Conservation (phyloP, 2,888 invertebrate genomes). For the Drosophila yooni region DNA sequence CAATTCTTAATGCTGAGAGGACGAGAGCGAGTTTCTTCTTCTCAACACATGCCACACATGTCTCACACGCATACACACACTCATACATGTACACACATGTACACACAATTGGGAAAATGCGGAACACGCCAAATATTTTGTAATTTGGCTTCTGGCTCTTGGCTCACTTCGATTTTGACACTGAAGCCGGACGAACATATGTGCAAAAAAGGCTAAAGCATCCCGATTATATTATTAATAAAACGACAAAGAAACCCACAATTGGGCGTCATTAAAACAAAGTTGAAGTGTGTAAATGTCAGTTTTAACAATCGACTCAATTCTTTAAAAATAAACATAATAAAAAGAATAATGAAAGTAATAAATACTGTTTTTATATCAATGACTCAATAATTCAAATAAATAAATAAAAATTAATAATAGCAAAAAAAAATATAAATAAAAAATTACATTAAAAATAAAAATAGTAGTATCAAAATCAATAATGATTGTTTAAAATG, state of each 20-base stretch:
- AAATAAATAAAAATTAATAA: neutral
- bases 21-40: conserved; percentile 8
- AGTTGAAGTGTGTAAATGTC: neutral
- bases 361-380: neutral
- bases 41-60: conserved; percentile 4
- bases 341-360: neutral
- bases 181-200: conserved; percentile 23
- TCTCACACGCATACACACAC: neutral
- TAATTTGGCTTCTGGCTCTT: neutral
- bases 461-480: neutral
- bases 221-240: neutral
- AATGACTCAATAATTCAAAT: neutral
- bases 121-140: neutral
- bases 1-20: neutral
- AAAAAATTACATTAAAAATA: neutral
- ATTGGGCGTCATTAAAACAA: neutral
- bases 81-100: neutral
- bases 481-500: neutral
- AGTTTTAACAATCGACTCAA: neutral
- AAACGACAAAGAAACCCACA: no score
- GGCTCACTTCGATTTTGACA: conserved; percentile 48
- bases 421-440: neutral
- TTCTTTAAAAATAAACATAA: neutral
- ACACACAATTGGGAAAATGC: neutral
- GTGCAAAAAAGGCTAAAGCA: conserved; percentile 6